Conservation (phyloP, 92 coral and sea anemone species). For the Metridium senile region DNA sequence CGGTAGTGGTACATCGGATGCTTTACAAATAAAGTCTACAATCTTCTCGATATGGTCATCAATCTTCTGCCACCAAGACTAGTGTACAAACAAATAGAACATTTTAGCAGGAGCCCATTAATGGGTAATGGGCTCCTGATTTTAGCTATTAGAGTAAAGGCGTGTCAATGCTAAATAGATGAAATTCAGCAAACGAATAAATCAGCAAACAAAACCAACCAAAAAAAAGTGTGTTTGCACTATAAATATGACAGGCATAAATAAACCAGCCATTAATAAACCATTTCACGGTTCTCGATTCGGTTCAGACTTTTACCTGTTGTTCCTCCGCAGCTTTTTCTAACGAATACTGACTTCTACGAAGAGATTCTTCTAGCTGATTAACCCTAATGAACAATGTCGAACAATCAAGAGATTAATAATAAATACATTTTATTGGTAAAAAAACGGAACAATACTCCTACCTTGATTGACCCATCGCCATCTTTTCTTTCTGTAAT, state of each 20-base stretch:
- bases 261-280: too few relatives aligned
- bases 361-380: constrained; percentile 82
- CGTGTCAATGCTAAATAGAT: too few relatives aligned
- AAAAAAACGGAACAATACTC: neutral
- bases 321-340: constrained; percentile 91
- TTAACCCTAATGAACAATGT: constrained; percentile 45
- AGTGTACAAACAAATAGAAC: too few relatives aligned
- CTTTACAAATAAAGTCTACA: constrained; percentile 78
- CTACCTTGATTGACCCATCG: constrained; percentile 65
- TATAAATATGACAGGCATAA: too few relatives aligned
- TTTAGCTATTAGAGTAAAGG: too few relatives aligned
- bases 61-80: constrained; percentile 67
- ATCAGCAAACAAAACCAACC: neutral
- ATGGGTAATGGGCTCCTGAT: too few relatives aligned
- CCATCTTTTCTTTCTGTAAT: constrained; percentile 77
- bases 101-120: too few relatives aligned
- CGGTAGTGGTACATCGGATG: constrained; percentile 79
- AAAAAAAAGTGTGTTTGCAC: neutral
- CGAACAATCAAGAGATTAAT: neutral
- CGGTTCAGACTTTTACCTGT: constrained; percentile 68
- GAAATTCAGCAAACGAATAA: neutral
- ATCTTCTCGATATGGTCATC: constrained; percentile 82
- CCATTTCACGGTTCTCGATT: too few relatives aligned
- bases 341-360: constrained; percentile 81
- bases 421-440: neutral